phyloP scores from a whole-genome alignment of 1,140 invertebrate species.

The Apocrypta bakeri region DNA sequence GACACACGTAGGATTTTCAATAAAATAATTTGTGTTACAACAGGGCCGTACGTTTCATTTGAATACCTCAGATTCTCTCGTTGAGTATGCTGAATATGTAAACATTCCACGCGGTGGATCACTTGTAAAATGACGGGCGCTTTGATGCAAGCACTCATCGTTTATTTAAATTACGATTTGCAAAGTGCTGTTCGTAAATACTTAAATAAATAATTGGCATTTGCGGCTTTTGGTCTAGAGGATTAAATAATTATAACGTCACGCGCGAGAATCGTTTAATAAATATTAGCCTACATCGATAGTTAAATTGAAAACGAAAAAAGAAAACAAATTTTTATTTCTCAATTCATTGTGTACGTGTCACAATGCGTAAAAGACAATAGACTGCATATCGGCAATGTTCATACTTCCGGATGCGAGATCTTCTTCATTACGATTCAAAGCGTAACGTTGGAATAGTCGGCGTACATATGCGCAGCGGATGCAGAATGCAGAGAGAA shows the following conservation, averaged over 20 bases:
- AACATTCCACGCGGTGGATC: background rate
- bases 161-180: background rate
- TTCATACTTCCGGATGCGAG: background rate
- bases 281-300: too few relatives aligned
- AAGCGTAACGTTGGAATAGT: slow-evolving; percentile 50
- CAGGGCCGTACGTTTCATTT: background rate
- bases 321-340: too few relatives aligned
- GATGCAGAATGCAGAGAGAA: background rate
- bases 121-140: background rate
- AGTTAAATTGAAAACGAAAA: too few relatives aligned
- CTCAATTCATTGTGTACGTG: too few relatives aligned
- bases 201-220: background rate
- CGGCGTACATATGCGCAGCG: slow-evolving; percentile 30
- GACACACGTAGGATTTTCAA: background rate
- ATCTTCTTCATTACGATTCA: slow-evolving; percentile 54
- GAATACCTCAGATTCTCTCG: background rate
- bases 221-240: too few relatives aligned
- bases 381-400: background rate
- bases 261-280: too few relatives aligned
- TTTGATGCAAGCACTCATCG: too few relatives aligned
- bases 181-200: background rate
- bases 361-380: too few relatives aligned
- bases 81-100: background rate
- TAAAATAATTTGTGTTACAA: background rate
- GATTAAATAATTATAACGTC: background rate